Evolutionary conservation across 2,888 invertebrate genomes (phyloP).

Genomic region (Suillia variegata): DNA sequence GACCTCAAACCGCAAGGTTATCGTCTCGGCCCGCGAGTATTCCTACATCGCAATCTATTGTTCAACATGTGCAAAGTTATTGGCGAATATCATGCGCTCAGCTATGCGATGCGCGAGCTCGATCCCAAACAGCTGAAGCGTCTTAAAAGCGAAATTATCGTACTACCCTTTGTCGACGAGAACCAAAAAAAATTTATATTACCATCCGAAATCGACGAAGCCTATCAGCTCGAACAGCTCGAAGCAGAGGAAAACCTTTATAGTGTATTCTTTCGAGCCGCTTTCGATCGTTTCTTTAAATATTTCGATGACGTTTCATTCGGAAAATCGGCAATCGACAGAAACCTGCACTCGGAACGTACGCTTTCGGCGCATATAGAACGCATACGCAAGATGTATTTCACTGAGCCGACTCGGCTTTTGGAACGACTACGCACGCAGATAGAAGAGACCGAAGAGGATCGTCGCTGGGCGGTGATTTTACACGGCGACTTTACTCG

Average conservation of each 20-base stretch:
- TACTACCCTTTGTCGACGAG: constrained; percentile 45
- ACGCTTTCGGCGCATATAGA: not conserved
- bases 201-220: too few species aligned
- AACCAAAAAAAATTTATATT: too few species aligned
- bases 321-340: constrained; percentile 27
- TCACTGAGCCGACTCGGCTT: constrained; percentile 42
- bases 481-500: constrained; percentile 60
- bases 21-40: constrained; percentile 48
- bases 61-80: constrained; percentile 45
- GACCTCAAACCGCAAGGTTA: constrained; percentile 51
- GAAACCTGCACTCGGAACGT: constrained; percentile 34
- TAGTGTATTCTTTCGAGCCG: constrained; percentile 44
- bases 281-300: constrained; percentile 55
- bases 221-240: constrained; percentile 21
- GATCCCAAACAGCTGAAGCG: constrained; percentile 42
- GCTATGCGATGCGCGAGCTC: constrained; percentile 46
- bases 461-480: constrained; percentile 48
- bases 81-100: constrained; percentile 53
- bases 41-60: constrained; percentile 48
- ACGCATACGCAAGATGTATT: constrained; percentile 41
- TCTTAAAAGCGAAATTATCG: constrained; percentile 40
- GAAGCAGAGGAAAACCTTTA: constrained; percentile 41
- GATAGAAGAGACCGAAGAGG: constrained; percentile 33
- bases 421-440: constrained; percentile 46
- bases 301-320: constrained; percentile 45